Evolutionary conservation across 1,140 invertebrate genomes (phyloP).

Genomic region (Drosophila kepulauana): DNA sequence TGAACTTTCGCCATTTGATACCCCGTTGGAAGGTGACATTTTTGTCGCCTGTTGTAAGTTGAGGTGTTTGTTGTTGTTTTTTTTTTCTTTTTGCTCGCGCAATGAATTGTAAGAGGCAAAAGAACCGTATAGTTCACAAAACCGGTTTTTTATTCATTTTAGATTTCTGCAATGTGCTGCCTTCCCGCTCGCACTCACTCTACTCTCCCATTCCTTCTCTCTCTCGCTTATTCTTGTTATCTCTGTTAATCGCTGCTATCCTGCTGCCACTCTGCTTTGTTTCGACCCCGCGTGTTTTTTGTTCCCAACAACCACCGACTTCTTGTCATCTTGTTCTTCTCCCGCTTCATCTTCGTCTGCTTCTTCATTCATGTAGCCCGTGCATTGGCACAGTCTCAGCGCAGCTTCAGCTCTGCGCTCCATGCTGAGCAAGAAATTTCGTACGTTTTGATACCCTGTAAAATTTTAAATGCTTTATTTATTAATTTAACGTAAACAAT

Average conservation of each 20-base stretch:
- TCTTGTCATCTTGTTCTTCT: slow-evolving; percentile 19
- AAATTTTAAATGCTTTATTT: background rate
- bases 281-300: background rate
- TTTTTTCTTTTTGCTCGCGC: slow-evolving; percentile 4
- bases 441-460: slow-evolving; percentile 7
- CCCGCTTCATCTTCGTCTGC: slow-evolving; percentile 5
- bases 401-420: slow-evolving; percentile 17
- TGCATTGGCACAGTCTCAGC: slow-evolving; percentile 30
- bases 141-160: slow-evolving; percentile 62
- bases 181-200: background rate
- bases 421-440: slow-evolving; percentile 51
- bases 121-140: slow-evolving; percentile 62
- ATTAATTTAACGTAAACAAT: no score
- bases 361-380: slow-evolving; percentile 15
- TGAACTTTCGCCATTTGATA: background rate
- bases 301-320: slow-evolving; percentile 36
- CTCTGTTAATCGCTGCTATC: background rate
- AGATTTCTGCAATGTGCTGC: slow-evolving; percentile 8
- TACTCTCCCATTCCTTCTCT: background rate
- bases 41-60: slow-evolving; percentile 47
- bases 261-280: slow-evolving; percentile 4
- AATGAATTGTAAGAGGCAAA: slow-evolving; percentile 34
- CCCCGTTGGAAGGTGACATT: background rate
- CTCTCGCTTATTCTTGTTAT: background rate
- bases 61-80: background rate